Evolutionary conservation across 2,113 vertebrate genomes (phyloP), one percentile per base, ranked within the genome.

Genomic region (Poecilia latipinna): DNA sequence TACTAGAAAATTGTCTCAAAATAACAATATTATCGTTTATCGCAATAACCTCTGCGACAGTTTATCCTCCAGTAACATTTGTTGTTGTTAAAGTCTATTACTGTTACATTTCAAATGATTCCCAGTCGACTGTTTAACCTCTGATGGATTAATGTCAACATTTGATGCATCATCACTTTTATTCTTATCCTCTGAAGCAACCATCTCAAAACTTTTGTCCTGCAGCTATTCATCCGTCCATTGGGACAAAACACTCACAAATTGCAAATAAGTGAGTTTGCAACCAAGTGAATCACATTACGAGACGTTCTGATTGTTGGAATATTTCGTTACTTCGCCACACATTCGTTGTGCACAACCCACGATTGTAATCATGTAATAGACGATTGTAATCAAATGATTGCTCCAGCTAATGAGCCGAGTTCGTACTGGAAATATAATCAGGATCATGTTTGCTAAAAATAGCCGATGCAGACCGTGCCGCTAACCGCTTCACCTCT

Each of bases 351-450:
- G 8, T 32, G 67, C 22, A 66, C 70, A 70, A 66, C 76, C 61
- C 39, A 65, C 12, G 35, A 75, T 28, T 39, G 70, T 81, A 69
- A 83, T 83, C 51, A 24, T 33, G 48, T 79, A 65, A 78, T 68
- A 60, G 75, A 77, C 33, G 44, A 64, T 48, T 78, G 77, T 83
- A 85, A 87, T 88, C 75, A 78, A 72, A 82, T 61, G 71, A 77
- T 81, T 79, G 72, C 78, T 68, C 7, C 32, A 22, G 70, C 26
- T 65, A 86, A 75, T 28, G 61, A 67, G 31, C 61, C 22, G 63
- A 22, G 69, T 79, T 80, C 32, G 26, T 72, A 33, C 61, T 74
- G 79, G 61, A 64, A 79, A 74, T 78, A 63, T 66, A 79, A 84
- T 89, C 75, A 70, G 48, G 60, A 74, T 79, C 70, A 65, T 70